phyloP scores from a whole-genome alignment of 2,888 invertebrate species.

The Smittia aterrima region DNA sequence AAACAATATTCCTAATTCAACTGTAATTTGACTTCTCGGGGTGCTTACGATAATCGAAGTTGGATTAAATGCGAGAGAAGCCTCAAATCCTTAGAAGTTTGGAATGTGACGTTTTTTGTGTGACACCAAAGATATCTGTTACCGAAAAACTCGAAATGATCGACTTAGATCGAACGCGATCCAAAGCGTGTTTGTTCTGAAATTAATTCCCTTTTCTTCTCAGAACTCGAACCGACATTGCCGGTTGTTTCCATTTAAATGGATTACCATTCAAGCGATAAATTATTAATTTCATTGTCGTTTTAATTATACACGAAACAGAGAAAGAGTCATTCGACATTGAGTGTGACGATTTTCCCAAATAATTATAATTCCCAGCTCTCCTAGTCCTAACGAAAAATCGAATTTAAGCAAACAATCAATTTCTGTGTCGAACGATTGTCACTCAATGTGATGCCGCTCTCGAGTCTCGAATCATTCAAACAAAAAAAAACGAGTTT shows the following conservation, averaged over 20 bases:
- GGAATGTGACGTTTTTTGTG: conserved; percentile 10
- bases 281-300: conserved; percentile 35
- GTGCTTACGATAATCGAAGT: background rate
- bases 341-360: conserved; percentile 1
- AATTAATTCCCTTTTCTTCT: conserved; percentile 3
- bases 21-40: conserved; percentile 19
- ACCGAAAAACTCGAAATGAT: background rate
- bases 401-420: background rate
- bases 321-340: background rate
- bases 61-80: background rate
- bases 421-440: background rate
- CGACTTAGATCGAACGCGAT: background rate
- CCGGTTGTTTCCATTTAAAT: conserved; percentile 23
- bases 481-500: background rate
- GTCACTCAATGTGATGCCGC: background rate
- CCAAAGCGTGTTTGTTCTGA: background rate
- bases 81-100: background rate
- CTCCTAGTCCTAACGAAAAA: conserved; percentile 6
- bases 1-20: conserved; percentile 15
- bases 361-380: background rate
- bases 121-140: background rate
- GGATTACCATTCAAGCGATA: conserved; percentile 26
- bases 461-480: background rate
- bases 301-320: conserved; percentile 14
- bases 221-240: conserved; percentile 4